phyloP scores from a whole-genome alignment of 2,113 vertebrate species.

The Uria lomvia region DNA sequence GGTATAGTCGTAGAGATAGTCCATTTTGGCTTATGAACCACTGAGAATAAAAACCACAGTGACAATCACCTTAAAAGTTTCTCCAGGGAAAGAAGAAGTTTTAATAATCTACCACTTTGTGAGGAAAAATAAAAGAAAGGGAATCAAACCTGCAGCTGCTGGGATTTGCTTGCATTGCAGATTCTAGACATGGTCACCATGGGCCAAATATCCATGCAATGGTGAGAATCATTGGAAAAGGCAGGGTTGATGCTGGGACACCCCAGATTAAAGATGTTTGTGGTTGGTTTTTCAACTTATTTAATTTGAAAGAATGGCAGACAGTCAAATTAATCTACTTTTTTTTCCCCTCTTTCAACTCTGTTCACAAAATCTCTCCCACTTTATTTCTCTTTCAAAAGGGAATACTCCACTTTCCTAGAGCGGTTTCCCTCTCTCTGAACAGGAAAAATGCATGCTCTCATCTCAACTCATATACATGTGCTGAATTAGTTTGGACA shows the following conservation, averaged over 20 bases:
- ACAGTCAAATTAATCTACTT: neutral
- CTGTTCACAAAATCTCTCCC: neutral
- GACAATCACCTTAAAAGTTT: neutral
- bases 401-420: neutral
- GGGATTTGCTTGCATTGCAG: neutral
- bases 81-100: neutral
- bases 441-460: neutral
- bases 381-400: neutral
- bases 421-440: neutral
- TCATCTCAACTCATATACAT: neutral
- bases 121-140: neutral
- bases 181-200: neutral
- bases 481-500: neutral
- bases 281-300: neutral
- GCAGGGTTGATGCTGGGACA: neutral
- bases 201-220: neutral
- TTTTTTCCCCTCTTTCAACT: rapidly evolving
- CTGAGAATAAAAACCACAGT: neutral
- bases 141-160: neutral
- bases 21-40: neutral
- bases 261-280: neutral
- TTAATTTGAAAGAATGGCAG: neutral
- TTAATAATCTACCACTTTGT: neutral
- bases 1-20: neutral
- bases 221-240: neutral